These are phyloP conservation scores for Hyperopisus bebe DNA, from an alignment of 2,113 vertebrate species.

Conservation along the genomic window DNA sequence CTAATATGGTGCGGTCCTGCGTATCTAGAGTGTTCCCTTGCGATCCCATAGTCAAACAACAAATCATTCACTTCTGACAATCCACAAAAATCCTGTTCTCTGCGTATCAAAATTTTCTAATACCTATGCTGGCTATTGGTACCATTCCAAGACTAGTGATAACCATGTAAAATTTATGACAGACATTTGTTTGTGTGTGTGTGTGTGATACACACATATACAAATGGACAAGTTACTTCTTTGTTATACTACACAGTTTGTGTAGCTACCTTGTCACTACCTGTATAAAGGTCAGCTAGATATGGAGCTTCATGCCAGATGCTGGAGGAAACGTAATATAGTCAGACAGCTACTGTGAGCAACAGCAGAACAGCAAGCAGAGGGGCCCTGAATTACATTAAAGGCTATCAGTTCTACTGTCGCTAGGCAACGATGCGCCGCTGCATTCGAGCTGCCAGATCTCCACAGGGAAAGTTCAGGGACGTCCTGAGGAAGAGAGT, in stretches of 20 bases:
- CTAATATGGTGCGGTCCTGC: neutral
- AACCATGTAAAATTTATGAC: neutral
- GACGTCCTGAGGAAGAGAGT: neutral
- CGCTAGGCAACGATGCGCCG: conserved; percentile 46
- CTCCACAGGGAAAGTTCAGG: conserved; percentile 13
- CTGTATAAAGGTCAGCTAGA: neutral
- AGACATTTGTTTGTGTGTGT: neutral
- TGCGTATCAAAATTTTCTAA: neutral
- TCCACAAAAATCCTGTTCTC: neutral
- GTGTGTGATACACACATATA: neutral
- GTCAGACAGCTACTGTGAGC: conserved; percentile 13
- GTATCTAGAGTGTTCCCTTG: neutral
- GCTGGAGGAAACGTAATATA: conserved; percentile 32
- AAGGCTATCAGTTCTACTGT: conserved; percentile 38
- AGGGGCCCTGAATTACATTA: conserved; percentile 43
- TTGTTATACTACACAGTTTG: neutral
- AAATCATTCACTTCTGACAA: neutral
- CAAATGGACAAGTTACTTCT: neutral
- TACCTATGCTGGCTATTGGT: neutral
- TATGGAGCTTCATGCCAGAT: conserved; percentile 19
- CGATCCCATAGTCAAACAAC: neutral
- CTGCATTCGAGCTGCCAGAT: conserved; percentile 27
- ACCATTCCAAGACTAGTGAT: neutral
- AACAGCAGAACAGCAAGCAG: neutral
- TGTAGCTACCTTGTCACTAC: neutral